Percentiles rank a stretch among this genome's conserved stretches.
phyloP scores from a whole-genome alignment of 92 coral and sea anemone genomes.

The Desmophyllum pertusum region DNA sequence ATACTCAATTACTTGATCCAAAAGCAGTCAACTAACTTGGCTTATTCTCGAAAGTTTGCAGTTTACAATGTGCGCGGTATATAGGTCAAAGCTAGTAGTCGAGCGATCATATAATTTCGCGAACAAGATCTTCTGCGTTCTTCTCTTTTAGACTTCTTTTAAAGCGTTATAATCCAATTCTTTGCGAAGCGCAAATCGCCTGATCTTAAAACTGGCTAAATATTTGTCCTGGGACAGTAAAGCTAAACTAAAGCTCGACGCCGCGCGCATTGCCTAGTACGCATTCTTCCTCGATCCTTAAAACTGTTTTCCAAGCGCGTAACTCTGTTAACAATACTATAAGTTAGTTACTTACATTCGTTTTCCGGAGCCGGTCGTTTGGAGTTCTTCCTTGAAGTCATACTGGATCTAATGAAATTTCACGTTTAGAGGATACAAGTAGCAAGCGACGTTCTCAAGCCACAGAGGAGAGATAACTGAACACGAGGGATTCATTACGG shows the following conservation, averaged over 20 bases:
- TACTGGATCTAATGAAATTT: neutral
- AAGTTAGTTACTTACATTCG: slow-evolving; percentile 9
- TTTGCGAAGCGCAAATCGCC: neutral
- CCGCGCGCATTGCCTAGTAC: neutral
- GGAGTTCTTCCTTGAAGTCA: neutral
- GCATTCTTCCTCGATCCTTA: too few species aligned
- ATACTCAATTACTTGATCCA: too few species aligned
- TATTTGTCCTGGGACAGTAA: too few species aligned
- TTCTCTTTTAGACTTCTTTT: too few species aligned
- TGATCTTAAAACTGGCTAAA: neutral
- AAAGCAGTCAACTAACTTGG: too few species aligned
- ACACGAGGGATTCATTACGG: neutral
- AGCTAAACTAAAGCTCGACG: neutral
- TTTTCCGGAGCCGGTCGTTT: slow-evolving; percentile 17
- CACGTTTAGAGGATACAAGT: neutral
- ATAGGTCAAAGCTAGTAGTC: too few species aligned
- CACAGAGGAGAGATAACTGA: neutral
- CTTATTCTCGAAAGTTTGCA: too few species aligned
- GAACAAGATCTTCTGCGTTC: too few species aligned
- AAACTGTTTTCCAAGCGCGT: neutral
- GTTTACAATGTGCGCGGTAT: too few species aligned
- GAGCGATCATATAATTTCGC: too few species aligned
- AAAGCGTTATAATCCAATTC: too few species aligned
- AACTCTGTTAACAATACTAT: neutral
- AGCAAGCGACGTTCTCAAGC: neutral